Evolutionary conservation across 2,888 invertebrate species (phyloP).

Genomic region (Phanerotoma sp.): DNA sequence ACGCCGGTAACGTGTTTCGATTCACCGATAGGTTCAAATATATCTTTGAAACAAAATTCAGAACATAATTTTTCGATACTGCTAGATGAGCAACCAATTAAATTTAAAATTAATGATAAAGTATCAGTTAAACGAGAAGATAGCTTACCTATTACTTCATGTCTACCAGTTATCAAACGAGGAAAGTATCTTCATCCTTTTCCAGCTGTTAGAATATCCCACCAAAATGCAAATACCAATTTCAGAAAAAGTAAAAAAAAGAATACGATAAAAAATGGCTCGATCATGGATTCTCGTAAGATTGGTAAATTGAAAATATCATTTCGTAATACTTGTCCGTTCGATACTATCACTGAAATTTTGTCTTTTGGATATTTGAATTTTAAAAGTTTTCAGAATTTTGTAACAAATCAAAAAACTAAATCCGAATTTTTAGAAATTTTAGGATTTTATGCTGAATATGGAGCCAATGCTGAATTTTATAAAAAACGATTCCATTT

Average conservation of each 20-base stretch:
- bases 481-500: neutral
- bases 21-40: neutral
- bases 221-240: neutral
- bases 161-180: neutral
- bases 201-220: neutral
- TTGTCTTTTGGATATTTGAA: neutral
- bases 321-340: neutral
- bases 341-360: neutral
- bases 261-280: neutral
- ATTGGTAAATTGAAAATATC: neutral
- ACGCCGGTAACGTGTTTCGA: neutral
- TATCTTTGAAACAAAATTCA: no score
- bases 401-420: no score
- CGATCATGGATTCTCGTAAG: neutral
- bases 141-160: neutral
- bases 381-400: no score
- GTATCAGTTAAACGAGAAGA: neutral
- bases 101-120: no score
- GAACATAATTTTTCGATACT: no score
- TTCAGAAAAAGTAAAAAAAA: neutral
- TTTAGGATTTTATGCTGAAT: neutral
- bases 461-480: neutral
- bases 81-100: no score
- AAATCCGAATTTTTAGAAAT: neutral
- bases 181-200: neutral